phyloP scores from a whole-genome alignment of 2,113 vertebrate genomes.

The Pseudorectes ferrugineus region DNA sequence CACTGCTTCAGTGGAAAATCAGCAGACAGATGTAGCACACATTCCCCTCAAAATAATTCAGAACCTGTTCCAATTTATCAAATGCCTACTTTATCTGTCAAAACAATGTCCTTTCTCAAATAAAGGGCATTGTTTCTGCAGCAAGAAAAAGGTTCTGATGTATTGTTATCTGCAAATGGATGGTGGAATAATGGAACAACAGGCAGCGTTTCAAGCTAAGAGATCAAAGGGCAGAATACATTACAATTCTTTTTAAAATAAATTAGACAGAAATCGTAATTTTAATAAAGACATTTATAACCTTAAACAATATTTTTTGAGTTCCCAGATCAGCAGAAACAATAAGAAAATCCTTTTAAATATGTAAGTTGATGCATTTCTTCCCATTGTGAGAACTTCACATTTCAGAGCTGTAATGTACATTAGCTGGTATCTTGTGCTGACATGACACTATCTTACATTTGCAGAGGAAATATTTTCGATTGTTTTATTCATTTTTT shows the following conservation, averaged over 20 bases:
- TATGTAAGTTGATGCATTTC: background rate
- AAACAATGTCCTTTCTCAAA: slow-evolving; percentile 83
- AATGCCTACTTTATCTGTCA: slow-evolving; percentile 85
- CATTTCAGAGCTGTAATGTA: background rate
- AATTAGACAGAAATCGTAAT: slow-evolving; percentile 72
- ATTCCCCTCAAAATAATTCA: slow-evolving; percentile 83
- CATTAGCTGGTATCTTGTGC: background rate
- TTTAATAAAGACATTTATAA: slow-evolving; percentile 74
- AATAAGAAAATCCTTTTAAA: slow-evolving; percentile 35
- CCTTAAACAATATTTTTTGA: slow-evolving; percentile 49
- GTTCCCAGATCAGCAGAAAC: slow-evolving; percentile 29
- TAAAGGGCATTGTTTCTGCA: slow-evolving; percentile 82
- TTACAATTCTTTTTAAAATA: slow-evolving; percentile 81
- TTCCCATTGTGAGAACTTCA: background rate
- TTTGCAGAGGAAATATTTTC: background rate
- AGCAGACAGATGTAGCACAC: slow-evolving; percentile 79
- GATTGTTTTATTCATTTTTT: background rate
- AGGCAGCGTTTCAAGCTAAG: slow-evolving; percentile 75
- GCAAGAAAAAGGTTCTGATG: slow-evolving; percentile 77
- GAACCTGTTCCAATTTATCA: slow-evolving; percentile 87
- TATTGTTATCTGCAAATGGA: slow-evolving; percentile 83
- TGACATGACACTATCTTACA: background rate
- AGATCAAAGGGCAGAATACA: slow-evolving; percentile 78
- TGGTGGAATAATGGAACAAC: slow-evolving; percentile 80
- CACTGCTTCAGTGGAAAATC: slow-evolving; percentile 76